Base-by-base conservation (phyloP, 2,113 vertebrate species). In the Struthidea cinerea region DNA sequence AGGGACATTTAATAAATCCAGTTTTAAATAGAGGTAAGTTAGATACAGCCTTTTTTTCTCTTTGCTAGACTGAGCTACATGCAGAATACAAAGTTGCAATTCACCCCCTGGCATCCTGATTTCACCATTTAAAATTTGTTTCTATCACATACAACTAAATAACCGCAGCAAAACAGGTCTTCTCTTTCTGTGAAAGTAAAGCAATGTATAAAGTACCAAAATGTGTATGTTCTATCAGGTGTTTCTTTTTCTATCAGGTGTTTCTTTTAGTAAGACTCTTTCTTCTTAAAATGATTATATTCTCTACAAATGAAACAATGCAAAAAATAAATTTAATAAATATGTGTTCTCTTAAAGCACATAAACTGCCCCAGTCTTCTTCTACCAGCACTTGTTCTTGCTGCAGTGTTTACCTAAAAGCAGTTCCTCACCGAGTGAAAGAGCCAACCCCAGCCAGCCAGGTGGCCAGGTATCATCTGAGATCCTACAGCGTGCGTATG, bases 401-500 rank as follows among this genome's bases (percentile, higher is more conserved):
- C 23, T 70, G 35, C 24, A 39, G 33, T 32, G 52, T 87, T 53
- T 22, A 49, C 42, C 32, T 60, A 52, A 67, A 81, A 71, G 65
- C 41, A 71, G 52, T 35, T 90, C 11, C 1, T 4, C 28, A 4
- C 1, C 27, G 49, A 47, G 26, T 41, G 22, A 41, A 46, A 49
- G 44, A 91, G 44, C 41, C 59, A 84, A 16, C 21, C 32, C 32
- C 13, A 22, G 24, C 41, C 75, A 74, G 73, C 28, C 23, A 37
- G 16, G 16, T 16, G 33, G 57, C 67, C 32, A 49, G 10, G 7
- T 28, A 10, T 32, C 30, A 30, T 74, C 69, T 75, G 65, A 35
- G 42, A 26, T 81, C 69, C 44, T 28, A 16, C 28, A 33, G 11
- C 1, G 0, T 26, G 20, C 0, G 0, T 18, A 7, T 14, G 19